Conservation (phyloP, 2,888 invertebrate genomes). For the Drosophila formosana region DNA sequence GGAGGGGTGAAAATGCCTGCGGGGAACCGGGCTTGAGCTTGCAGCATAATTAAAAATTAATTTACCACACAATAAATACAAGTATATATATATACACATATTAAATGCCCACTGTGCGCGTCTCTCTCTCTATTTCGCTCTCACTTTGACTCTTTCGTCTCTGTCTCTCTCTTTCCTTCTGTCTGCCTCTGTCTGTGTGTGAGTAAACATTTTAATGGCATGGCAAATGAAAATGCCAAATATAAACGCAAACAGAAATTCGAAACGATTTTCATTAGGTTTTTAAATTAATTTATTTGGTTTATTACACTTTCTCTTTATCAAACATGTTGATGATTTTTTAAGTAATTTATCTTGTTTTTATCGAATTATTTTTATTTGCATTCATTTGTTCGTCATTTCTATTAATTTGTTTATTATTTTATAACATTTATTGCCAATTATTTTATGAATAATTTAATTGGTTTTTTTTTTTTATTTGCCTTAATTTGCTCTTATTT, state of each 20-base stretch:
- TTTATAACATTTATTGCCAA: too few relatives aligned
- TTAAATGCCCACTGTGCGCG: conserved; percentile 22
- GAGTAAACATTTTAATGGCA: conserved; percentile 21
- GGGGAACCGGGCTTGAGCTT: conserved; percentile 1
- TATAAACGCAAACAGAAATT: conserved; percentile 20
- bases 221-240: conserved; percentile 28
- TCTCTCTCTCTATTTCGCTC: not conserved
- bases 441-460: too few relatives aligned
- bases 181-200: not conserved
- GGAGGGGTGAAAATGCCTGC: not conserved
- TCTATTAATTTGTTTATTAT: too few relatives aligned
- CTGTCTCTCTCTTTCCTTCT: not conserved
- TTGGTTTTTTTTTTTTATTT: too few relatives aligned
- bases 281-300: conserved; percentile 15
- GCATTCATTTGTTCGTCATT: too few relatives aligned
- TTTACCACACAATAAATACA: conserved; percentile 53
- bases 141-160: not conserved
- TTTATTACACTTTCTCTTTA: not conserved
- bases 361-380: not conserved
- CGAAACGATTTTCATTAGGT: conserved; percentile 4
- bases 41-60: conserved; percentile 72
- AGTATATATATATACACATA: conserved; percentile 23
- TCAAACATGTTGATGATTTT: not conserved
- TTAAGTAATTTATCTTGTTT: not conserved
- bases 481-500: too few relatives aligned